Conservation (phyloP, 2,113 vertebrate genomes). For the Gymnarchus niloticus region DNA sequence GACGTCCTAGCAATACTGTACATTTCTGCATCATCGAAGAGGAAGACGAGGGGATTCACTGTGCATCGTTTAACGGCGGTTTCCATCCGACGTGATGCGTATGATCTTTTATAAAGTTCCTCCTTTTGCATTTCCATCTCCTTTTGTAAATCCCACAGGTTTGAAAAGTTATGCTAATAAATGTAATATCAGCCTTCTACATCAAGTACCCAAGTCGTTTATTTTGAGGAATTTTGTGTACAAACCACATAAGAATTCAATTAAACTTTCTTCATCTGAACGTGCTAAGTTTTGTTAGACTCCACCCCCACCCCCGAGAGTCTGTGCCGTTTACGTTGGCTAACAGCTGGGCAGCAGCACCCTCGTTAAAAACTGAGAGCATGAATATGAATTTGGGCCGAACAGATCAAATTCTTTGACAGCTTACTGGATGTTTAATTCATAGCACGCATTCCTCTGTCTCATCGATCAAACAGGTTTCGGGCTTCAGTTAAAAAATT, state of each 20-base stretch:
- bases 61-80: background rate
- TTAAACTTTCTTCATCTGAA: conserved; percentile 27
- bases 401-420: conserved; percentile 55
- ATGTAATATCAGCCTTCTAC: background rate
- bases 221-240: background rate
- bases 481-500: conserved; percentile 51
- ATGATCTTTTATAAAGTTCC: conserved; percentile 19
- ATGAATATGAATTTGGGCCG: conserved; percentile 58
- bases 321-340: conserved; percentile 7
- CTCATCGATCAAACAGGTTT: conserved; percentile 58
- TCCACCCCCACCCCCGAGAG: background rate
- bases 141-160: conserved; percentile 1
- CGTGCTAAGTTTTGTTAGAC: background rate
- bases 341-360: background rate
- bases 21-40: background rate
- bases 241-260: conserved; percentile 11
- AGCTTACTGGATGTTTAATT: conserved; percentile 58
- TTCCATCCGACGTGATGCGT: background rate
- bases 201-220: background rate
- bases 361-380: conserved; percentile 30
- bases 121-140: conserved; percentile 19
- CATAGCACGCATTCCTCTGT: conserved; percentile 59
- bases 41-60: background rate
- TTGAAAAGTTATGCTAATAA: background rate
- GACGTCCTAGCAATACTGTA: conserved; percentile 12